Evolutionary conservation across 1,140 invertebrate species (phyloP).

Genomic region (Linepithema humile): DNA sequence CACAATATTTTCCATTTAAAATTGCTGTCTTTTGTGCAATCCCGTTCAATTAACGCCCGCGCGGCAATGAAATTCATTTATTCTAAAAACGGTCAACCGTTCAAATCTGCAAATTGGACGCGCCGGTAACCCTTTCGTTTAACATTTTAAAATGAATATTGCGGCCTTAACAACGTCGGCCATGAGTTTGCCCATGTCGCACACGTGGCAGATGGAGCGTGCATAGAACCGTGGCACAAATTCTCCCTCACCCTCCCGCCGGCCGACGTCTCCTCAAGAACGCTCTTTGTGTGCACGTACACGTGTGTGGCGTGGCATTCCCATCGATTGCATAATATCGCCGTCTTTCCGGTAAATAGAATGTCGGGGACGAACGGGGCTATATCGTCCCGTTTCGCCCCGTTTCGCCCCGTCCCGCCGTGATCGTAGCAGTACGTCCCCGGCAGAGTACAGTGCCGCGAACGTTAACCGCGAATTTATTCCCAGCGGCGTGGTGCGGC

Average conservation of each 20-base stretch:
- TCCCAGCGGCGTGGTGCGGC: slow-evolving; percentile 22
- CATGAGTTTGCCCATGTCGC: slow-evolving; percentile 30
- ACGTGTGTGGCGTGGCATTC: slow-evolving; percentile 32
- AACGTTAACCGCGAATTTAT: slow-evolving; percentile 73
- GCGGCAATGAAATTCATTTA: too few relatives aligned
- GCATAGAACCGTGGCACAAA: slow-evolving; percentile 6
- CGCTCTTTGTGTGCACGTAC: slow-evolving; percentile 31
- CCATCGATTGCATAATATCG: slow-evolving; percentile 72
- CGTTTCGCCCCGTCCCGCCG: too few relatives aligned
- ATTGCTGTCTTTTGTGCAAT: too few relatives aligned
- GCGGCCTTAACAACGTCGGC: slow-evolving; percentile 1
- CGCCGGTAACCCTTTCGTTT: background rate
- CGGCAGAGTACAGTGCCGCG: slow-evolving; percentile 42
- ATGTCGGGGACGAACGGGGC: slow-evolving; percentile 63
- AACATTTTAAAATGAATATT: slow-evolving; percentile 36
- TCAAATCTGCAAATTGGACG: background rate
- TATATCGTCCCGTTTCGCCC: background rate
- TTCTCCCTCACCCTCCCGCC: background rate
- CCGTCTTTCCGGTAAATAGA: slow-evolving; percentile 72
- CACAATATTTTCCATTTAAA: background rate
- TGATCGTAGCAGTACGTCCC: slow-evolving; percentile 54
- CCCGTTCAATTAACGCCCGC: too few relatives aligned
- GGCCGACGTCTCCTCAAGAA: slow-evolving; percentile 13
- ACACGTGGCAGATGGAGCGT: slow-evolving; percentile 30
- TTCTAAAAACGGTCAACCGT: background rate